Evolutionary conservation across 2,113 vertebrate genomes (phyloP).

Genomic region (Beaufortia kweichowensis): DNA sequence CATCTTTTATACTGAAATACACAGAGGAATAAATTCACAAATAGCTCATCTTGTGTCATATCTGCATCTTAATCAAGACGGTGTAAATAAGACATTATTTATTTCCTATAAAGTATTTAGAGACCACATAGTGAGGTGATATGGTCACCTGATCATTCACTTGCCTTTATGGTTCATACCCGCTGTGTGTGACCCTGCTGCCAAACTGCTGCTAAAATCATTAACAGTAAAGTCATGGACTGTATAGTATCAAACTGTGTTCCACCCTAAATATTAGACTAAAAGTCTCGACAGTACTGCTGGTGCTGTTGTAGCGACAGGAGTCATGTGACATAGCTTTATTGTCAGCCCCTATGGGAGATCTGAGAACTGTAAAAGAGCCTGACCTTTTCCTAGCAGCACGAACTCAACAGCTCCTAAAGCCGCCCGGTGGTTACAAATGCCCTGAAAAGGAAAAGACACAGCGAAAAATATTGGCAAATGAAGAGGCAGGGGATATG

Average conservation of each 20-base stretch:
- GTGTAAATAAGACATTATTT: too few relatives aligned
- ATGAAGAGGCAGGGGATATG: background rate
- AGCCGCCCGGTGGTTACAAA: background rate
- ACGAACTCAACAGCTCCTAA: constrained; percentile 19
- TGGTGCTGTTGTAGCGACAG: background rate
- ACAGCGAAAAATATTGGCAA: constrained; percentile 24
- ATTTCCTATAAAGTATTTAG: too few relatives aligned
- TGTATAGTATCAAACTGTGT: constrained; percentile 20
- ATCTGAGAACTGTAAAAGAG: constrained; percentile 1
- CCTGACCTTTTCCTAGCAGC: constrained; percentile 37
- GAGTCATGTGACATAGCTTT: constrained; percentile 9
- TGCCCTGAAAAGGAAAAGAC: background rate
- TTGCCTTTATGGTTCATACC: too few relatives aligned
- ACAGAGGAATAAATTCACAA: background rate
- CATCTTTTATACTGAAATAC: background rate
- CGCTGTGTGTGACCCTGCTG: background rate
- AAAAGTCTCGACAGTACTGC: constrained; percentile 5
- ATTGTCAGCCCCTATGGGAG: constrained; percentile 29
- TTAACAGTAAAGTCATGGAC: background rate
- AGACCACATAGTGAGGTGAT: too few relatives aligned
- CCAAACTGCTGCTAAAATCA: constrained; percentile 7
- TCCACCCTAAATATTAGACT: constrained; percentile 9
- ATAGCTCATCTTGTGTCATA: background rate
- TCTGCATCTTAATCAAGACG: background rate
- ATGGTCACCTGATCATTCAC: too few relatives aligned